Evolutionary conservation across 1,140 invertebrate genomes (phyloP).

Genomic region (Drosophila equinoxialis): DNA sequence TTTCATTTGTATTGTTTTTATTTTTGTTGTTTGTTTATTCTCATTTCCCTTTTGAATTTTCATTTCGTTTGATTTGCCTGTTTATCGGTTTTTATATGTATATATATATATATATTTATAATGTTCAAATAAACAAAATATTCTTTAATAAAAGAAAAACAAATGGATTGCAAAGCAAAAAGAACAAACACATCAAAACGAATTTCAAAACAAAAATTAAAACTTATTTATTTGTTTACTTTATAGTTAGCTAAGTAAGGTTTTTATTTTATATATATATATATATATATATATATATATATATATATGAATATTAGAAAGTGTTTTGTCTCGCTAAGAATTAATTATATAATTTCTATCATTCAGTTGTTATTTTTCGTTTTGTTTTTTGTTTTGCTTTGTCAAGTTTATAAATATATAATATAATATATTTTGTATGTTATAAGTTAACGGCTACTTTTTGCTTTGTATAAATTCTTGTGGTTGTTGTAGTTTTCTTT

Average conservation of each 20-base stretch:
- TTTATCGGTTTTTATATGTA: not conserved
- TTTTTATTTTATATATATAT: not conserved
- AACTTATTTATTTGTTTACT: not conserved
- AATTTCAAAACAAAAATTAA: not conserved
- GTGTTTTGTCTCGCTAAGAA: conserved; percentile 17
- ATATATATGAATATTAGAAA: conserved; percentile 9
- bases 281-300: too few relatives aligned
- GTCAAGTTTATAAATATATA: conserved; percentile 32
- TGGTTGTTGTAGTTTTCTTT: conserved; percentile 48
- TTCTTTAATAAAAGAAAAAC: too few relatives aligned
- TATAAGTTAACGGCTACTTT: conserved; percentile 66
- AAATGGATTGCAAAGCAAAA: conserved; percentile 33
- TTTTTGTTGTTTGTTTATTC: not conserved
- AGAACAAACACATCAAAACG: too few relatives aligned
- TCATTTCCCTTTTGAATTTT: not conserved
- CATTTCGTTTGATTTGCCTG: conserved; percentile 4
- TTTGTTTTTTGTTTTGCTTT: conserved; percentile 27
- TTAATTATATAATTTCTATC: conserved; percentile 36
- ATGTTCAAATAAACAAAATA: not conserved
- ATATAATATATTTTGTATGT: conserved; percentile 54
- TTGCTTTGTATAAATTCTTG: conserved; percentile 77
- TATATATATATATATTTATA: not conserved
- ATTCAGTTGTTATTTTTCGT: conserved; percentile 8
- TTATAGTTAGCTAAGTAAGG: conserved; percentile 14
- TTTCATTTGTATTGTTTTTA: conserved; percentile 19